A percentile compares a stretch with the other conserved stretches of the same genome.
Evolutionary conservation across 2,888 invertebrate genomes (phyloP).

Genomic region (Cephus rjabovi): DNA sequence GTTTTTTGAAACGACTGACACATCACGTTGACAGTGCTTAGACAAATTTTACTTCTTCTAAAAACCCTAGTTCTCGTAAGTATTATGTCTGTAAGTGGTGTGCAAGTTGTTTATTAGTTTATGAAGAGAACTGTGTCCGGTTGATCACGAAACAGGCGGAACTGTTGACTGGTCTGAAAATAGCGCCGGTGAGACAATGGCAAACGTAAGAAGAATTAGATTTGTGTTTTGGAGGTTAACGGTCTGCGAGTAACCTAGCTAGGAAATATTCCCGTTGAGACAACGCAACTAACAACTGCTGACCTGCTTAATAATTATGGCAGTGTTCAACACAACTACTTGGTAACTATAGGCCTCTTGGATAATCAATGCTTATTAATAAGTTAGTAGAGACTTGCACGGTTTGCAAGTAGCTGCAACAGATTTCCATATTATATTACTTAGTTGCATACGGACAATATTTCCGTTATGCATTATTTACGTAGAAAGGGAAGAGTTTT

Average conservation of each 20-base stretch:
- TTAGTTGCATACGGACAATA: not conserved
- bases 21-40: not conserved
- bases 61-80: not conserved
- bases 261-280: constrained; percentile 50
- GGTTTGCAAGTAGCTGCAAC: constrained; percentile 16
- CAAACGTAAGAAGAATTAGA: constrained; percentile 4
- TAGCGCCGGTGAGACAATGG: not conserved
- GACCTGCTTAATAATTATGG: not conserved
- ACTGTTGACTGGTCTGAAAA: not conserved
- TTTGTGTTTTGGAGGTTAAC: constrained; percentile 45
- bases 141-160: not conserved
- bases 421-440: constrained; percentile 16
- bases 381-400: constrained; percentile 27
- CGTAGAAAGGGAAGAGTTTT: not conserved
- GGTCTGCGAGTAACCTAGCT: constrained; percentile 38
- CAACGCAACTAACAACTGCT: constrained; percentile 20
- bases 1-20: not conserved
- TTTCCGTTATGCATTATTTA: not conserved
- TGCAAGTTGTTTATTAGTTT: not conserved
- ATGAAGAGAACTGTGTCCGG: not conserved
- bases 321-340: not conserved
- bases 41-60: not conserved
- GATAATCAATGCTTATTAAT: constrained; percentile 27
- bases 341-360: constrained; percentile 7
- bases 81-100: not conserved